Base-by-base conservation (phyloP, 2,113 vertebrate genomes). In the Azemiops feae region DNA sequence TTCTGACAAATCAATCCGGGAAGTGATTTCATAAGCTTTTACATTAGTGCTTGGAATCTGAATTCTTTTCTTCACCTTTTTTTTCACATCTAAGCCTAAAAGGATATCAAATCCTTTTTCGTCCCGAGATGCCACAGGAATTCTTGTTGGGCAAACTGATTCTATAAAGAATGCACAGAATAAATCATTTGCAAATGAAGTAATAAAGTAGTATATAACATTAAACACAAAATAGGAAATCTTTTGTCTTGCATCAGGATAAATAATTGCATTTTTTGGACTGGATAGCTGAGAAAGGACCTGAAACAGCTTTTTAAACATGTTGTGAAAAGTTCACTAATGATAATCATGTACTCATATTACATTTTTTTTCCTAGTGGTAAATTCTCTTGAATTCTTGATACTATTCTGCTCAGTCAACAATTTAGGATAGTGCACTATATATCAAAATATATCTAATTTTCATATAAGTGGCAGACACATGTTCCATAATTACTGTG, bases 31-130 rank as follows among this genome's bases (percentile, higher is more conserved):
- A 96, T 98, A 99, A 95, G 99, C 99, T 97, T 98, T 99, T n/a
- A 97, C 97, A 95, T 98, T 98, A 52, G 96, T 98, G 94, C 96
- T 98, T 30, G 98, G 96, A 92, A 99, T 99, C 93, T 98, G 97
- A 93, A 98, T 98, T 97, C 97, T 98, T 95, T 99, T 99, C 94
- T 98, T 98, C 91, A 98, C 97, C 94, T 99, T 99, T 97, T 99
- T 99, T 94, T 98, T 98, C 96, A 99, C 97, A 97, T 98, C 98
- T 96, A 99, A 96, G 96, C 99, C 98, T 88, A 98, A 54, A 90
- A 99, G 98, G 94, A 99, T 98, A 96, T 99, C 99, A 97, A 99
- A 99, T 89, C 99, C 99, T 93, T 99, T 99, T 96, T 99, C 99
- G 94, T 99, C 98, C 11, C 98, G 98, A 95, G 98, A 98, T 96